Evolutionary conservation across 2,113 vertebrate genomes (phyloP).

Genomic region (Scomber colias): DNA sequence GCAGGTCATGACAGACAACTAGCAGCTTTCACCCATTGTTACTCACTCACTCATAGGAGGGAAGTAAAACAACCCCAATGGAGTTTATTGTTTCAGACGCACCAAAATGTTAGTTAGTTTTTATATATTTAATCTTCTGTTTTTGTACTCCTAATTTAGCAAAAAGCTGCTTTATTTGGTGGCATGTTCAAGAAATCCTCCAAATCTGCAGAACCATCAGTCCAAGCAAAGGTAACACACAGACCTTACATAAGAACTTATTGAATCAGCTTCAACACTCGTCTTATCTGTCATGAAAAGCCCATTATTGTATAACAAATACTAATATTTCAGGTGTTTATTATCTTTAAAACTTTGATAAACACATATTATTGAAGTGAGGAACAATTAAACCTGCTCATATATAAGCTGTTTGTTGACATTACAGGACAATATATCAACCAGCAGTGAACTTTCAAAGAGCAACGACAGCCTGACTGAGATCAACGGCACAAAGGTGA

Average conservation of each 20-base stretch:
- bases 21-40: neutral
- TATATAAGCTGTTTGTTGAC: neutral
- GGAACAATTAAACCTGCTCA: neutral
- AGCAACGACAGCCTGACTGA: conserved; percentile 68
- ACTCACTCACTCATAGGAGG: neutral
- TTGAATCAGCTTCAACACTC: too few species aligned
- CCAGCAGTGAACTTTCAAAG: conserved; percentile 59
- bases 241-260: neutral
- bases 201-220: conserved; percentile 42
- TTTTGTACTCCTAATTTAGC: conserved; percentile 36
- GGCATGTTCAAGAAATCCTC: conserved; percentile 72
- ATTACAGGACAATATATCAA: conserved; percentile 53
- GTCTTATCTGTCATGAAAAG: too few species aligned
- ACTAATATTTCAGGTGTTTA: too few species aligned
- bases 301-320: too few species aligned
- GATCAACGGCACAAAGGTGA: conserved; percentile 54
- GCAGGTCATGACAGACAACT: neutral
- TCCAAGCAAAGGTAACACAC: conserved; percentile 51
- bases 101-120: neutral
- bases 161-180: conserved; percentile 61
- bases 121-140: neutral
- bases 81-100: neutral
- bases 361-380: too few species aligned
- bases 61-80: neutral
- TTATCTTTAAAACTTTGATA: too few species aligned